Conservation (phyloP, 2,113 vertebrate species). For the Dromaius novaehollandiae region DNA sequence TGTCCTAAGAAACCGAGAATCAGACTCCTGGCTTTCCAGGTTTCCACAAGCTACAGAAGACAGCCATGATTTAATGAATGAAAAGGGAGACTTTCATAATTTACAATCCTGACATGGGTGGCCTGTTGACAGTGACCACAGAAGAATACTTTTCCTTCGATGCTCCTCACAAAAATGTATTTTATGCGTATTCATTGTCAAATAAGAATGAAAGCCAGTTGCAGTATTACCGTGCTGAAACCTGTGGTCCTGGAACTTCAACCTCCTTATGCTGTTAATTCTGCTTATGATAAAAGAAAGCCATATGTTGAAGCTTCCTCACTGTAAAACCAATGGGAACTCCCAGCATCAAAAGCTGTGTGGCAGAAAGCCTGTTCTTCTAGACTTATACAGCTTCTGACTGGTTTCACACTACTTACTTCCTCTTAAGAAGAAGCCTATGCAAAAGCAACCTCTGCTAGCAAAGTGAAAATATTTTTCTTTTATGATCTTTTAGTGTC, state of each 20-base stretch:
- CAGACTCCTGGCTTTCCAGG: background rate
- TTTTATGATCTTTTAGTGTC: constrained; percentile 36
- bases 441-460: background rate
- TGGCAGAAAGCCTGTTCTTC: background rate
- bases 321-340: constrained; percentile 2
- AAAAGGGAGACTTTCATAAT: background rate
- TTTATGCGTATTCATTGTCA: constrained; percentile 6
- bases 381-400: background rate
- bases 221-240: constrained; percentile 8
- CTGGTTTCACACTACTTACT: background rate
- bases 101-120: background rate
- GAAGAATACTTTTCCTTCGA: background rate
- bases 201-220: constrained; percentile 20
- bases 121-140: background rate
- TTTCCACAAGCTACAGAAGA: background rate
- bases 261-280: constrained; percentile 4
- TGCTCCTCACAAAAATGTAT: background rate
- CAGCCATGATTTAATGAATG: background rate
- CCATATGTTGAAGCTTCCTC: background rate
- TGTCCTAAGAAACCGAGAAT: background rate
- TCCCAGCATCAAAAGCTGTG: background rate
- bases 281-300: background rate
- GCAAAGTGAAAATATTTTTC: background rate
- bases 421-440: background rate
- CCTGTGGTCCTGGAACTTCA: background rate